Percentiles rank a stretch among this genome's conserved stretches.
phyloP scores from a whole-genome alignment of 2,888 invertebrate genomes.

The Thelaira solivaga region DNA sequence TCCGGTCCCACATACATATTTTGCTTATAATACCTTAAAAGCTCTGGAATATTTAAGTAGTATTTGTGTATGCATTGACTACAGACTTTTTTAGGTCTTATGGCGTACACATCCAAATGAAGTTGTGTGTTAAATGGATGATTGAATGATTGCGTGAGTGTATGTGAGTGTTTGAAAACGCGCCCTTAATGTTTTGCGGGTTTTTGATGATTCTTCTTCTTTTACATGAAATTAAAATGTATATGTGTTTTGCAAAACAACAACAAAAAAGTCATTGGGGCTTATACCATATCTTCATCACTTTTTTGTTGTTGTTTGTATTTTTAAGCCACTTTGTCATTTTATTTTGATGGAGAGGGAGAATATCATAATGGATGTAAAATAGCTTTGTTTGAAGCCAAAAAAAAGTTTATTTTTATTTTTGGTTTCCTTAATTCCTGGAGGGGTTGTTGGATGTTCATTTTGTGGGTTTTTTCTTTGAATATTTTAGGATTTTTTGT shows the following conservation, averaged over 20 bases:
- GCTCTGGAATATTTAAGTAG: conserved; percentile 2
- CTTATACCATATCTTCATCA: conserved; percentile 49
- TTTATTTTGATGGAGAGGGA: conserved; percentile 28
- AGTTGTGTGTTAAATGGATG: conserved; percentile 22
- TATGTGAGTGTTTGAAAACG: conserved; percentile 49
- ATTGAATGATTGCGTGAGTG: conserved; percentile 37
- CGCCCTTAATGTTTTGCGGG: conserved; percentile 63
- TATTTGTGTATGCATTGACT: conserved; percentile 9
- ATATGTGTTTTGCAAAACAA: too few relatives aligned
- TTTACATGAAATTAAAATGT: conserved; percentile 34
- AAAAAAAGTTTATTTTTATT: background rate
- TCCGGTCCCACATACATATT: too few relatives aligned
- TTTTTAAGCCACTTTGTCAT: conserved; percentile 43
- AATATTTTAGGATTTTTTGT: conserved; percentile 16
- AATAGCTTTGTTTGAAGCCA: conserved; percentile 45
- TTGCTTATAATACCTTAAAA: conserved; percentile 26
- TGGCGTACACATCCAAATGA: background rate
- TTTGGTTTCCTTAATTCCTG: background rate
- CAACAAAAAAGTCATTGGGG: conserved; percentile 59
- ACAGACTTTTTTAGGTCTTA: conserved; percentile 8
- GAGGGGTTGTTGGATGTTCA: conserved; percentile 50
- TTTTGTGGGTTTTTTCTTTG: conserved; percentile 40
- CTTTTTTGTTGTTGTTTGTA: conserved; percentile 23
- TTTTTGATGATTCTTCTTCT: conserved; percentile 58
- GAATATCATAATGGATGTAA: conserved; percentile 48